Base-by-base conservation (phyloP, 2,113 vertebrate species). In the Copsychus sechellarum region DNA sequence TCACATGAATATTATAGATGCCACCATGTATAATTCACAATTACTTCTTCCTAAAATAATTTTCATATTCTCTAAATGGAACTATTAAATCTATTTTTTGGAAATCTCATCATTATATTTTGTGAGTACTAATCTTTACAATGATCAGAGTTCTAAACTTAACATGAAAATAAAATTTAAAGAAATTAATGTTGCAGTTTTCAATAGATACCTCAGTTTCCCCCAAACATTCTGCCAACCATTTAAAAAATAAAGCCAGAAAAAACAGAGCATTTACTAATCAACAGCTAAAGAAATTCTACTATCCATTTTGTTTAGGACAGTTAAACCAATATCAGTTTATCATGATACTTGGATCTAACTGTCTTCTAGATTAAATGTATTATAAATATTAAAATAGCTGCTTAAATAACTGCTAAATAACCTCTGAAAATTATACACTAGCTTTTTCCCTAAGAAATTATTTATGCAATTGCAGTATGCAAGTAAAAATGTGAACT, bases 371-470 rank as follows among this genome's bases (percentile, higher is more conserved):
- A 84, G 23, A 78, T 86, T 42, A 86, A 96, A 94, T 83, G 57
- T 61, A 60, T 78, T 90, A 80, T 71, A 91, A 93, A 95, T 92
- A 93, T 92, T 93, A 94, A 96, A 97, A 95, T 43, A 25, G 8
- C 71, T 74, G 43, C 31, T 95, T 96, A 92, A 95, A 96, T 54
- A 96, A 88, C 57, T 22, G 86, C 40, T 96, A 92, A 95, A 96
- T 54, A 96, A 88, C 54, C 24, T 87, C 43, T 96, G 92, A 89
- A 95, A 96, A 93, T 80, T 79, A 71, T 64, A 91, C 62, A 72
- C 73, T 42, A 42, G 24, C 22, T 83, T 94, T 95, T 74, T 77
- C n/a, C 33, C 61, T 69, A 29, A 67, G 58, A 62, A 93, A 93
- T 91, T 96, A 89, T 70, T 86, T 78, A 62, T 85, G 64, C 47